Conservation (phyloP, 1,140 invertebrate species). For the Probaryconus sp. region DNA sequence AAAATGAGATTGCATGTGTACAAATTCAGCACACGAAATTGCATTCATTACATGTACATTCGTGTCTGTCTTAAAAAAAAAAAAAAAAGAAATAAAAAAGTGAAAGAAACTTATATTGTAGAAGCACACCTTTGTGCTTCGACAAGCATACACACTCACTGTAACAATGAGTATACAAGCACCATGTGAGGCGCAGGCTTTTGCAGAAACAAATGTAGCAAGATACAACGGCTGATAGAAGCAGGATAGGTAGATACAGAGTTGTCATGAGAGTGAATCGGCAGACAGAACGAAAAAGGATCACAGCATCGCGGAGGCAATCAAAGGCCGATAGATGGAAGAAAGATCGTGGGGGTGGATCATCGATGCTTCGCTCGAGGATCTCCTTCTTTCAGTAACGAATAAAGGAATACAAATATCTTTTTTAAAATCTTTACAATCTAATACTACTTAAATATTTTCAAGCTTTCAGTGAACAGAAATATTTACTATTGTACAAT, state of each 20-base stretch:
- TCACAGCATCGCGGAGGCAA: slow-evolving; percentile 29
- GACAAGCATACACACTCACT: slow-evolving; percentile 21
- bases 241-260: slow-evolving; percentile 48
- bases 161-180: slow-evolving; percentile 37
- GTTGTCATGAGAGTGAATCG: slow-evolving; percentile 53
- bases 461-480: no score
- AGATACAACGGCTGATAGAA: slow-evolving; percentile 54
- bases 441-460: no score
- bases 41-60: not conserved
- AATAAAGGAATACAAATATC: slow-evolving; percentile 4
- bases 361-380: slow-evolving; percentile 24
- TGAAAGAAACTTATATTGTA: slow-evolving; percentile 6
- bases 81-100: no score
- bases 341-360: slow-evolving; percentile 40
- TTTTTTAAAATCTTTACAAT: not conserved
- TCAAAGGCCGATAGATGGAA: slow-evolving; percentile 45
- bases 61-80: no score
- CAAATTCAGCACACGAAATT: not conserved
- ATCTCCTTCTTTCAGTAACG: slow-evolving; percentile 11
- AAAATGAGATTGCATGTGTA: no score
- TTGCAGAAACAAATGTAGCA: slow-evolving; percentile 32
- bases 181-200: slow-evolving; percentile 29
- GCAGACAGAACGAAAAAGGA: slow-evolving; percentile 38
- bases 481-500: no score
- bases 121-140: slow-evolving; percentile 10